These are phyloP conservation scores for Cavia porcellus DNA, from an alignment of 2,113 vertebrate genomes.

Conservation along the genomic window DNA sequence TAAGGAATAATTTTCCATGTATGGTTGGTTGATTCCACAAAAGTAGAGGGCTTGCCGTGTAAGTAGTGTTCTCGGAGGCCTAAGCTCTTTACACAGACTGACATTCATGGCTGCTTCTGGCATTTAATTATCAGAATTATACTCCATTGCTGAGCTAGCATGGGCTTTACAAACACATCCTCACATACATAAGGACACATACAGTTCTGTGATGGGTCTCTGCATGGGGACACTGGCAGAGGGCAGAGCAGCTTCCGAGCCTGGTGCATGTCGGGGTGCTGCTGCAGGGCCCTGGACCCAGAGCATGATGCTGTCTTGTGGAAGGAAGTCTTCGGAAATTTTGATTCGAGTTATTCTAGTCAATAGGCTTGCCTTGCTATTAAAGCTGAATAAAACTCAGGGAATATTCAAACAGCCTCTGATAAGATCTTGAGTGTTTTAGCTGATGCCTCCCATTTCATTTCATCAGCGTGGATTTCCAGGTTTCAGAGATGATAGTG, in stretches of 20 bases:
- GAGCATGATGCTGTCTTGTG: not conserved
- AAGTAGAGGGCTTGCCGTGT: not conserved
- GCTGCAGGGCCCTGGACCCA: not conserved
- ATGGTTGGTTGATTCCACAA: not conserved
- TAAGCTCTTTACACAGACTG: not conserved
- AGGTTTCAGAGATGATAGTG: not conserved
- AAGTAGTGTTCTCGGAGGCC: not conserved
- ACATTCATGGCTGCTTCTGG: not conserved
- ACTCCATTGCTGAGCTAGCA: not conserved
- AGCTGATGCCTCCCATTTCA: not conserved
- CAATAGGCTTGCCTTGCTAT: not conserved
- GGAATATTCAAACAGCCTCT: not conserved
- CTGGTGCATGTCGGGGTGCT: not conserved
- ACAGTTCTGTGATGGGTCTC: not conserved
- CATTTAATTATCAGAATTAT: not conserved
- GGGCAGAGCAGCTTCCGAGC: not conserved
- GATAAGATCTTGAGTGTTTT: not conserved
- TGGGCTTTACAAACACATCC: not conserved
- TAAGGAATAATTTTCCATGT: not conserved
- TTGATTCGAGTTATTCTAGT: not conserved
- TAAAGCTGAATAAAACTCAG: not conserved
- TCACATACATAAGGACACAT: not conserved
- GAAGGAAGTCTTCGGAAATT: constrained; percentile 17
- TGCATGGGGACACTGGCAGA: not conserved
- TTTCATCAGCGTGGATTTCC: not conserved